Base-by-base conservation (phyloP, 2,888 invertebrate species). In the Lycocerus yunnanus region DNA sequence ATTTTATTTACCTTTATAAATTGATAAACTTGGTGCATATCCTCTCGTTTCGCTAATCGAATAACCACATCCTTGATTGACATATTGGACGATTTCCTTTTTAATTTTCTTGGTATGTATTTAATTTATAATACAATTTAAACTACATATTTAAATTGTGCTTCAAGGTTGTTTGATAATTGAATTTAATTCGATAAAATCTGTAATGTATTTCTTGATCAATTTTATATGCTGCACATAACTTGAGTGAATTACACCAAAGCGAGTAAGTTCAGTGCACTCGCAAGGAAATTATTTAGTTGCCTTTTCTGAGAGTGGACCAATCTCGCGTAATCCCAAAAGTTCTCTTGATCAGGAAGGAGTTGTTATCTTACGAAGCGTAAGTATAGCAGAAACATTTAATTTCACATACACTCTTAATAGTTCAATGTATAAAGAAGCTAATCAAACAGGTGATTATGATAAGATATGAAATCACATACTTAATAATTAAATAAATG, bases 1-100 rank as follows among this genome's bases (percentile, higher is more conserved):
- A n/a, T 43, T 43, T 43, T 69, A 20, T 15, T 80, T 83, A 90
- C 91, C 88, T 90, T 90, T 75, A 91, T 90, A 87, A 91, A 87
- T 79, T 87, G 86, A 68, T 88, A 88, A 1, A 91, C 89, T 59
- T 88, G 87, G 1, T 79, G 66, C 90, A 91, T 90, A 78, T 91
- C 91, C 68, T 89, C 88, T 75, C 85, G 87, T 75, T 82, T 86
- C 5, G 91, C 90, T 72, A 85, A 83, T 69, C 91, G 86, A 66
- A 91, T 85, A 18, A 82, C 81, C 16, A 83, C 80, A n/a, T 43
- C n/a, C 43, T 43, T 10, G n/a, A n/a, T 2, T 43, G 43, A 43
- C 43, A 43, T 43, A 43, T 43, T n/a, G 1, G 0, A 13, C 8
- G n/a, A 27, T 27, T 20, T 20, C 20, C 20, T 20, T 3, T n/a